Evolutionary conservation across 2,797 vertebrate species (phyloP).

Genomic region (Pangasius krempfi): DNA sequence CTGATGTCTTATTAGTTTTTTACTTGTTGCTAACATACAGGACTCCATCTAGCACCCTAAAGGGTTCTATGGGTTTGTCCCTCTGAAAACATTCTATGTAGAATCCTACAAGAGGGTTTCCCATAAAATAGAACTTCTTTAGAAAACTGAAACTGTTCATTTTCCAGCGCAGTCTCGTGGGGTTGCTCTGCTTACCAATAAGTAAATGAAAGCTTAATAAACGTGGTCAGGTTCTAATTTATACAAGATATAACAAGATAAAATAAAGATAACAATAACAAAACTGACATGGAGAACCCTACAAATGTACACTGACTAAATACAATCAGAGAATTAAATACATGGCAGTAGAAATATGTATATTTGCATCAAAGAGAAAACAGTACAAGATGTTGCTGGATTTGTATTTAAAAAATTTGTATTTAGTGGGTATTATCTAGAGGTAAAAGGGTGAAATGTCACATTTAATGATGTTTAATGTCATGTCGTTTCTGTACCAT

Average conservation of each 20-base stretch:
- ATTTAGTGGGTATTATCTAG: not conserved
- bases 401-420: not conserved
- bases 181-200: not conserved
- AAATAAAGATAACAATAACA: not conserved
- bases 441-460: not conserved
- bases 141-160: not conserved
- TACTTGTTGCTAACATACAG: not conserved
- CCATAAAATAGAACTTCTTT: not conserved
- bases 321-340: not conserved
- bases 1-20: not conserved
- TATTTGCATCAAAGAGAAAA: not conserved
- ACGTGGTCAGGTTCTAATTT: not conserved
- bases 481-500: not conserved
- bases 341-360: not conserved
- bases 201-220: not conserved
- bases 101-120: not conserved
- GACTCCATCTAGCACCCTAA: not conserved
- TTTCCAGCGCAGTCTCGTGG: not conserved
- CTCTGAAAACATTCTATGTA: not conserved
- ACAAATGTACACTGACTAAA: not conserved
- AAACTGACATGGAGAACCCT: not conserved
- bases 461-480: not conserved
- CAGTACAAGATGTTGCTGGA: not conserved
- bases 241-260: not conserved
- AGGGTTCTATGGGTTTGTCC: not conserved